Percentiles rank a stretch among this genome's conserved stretches.
Conservation (phyloP, 1,140 invertebrate species). For the Aethina tumida region DNA sequence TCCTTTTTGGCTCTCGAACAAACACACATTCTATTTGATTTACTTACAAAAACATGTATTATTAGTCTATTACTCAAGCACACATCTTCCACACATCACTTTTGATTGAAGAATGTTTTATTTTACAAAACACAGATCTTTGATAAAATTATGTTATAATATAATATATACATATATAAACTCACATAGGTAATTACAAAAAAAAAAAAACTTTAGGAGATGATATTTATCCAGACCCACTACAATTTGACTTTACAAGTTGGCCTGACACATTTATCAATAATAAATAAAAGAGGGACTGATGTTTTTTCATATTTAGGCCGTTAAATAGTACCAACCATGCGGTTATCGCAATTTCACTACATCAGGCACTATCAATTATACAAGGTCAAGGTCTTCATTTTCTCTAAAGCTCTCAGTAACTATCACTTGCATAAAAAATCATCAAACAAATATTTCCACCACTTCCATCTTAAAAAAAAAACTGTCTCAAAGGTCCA, state of each 20-base stretch:
- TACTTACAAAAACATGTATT: constrained; percentile 32
- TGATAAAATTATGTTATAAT: constrained; percentile 26
- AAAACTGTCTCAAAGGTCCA: too few relatives aligned
- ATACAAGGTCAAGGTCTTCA: too few relatives aligned
- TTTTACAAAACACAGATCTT: constrained; percentile 30
- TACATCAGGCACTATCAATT: constrained; percentile 31
- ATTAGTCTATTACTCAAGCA: constrained; percentile 28
- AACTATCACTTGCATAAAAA: too few relatives aligned
- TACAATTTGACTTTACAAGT: too few relatives aligned
- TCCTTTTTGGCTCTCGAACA: constrained; percentile 38
- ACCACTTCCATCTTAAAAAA: too few relatives aligned
- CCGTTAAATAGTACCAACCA: constrained; percentile 17
- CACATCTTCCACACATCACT: constrained; percentile 28
- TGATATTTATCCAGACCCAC: too few relatives aligned
- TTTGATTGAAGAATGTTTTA: constrained; percentile 29
- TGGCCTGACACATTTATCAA: too few relatives aligned
- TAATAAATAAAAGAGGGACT: too few relatives aligned
- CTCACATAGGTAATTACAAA: constrained; percentile 23
- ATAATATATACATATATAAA: constrained; percentile 27
- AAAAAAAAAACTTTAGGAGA: too few relatives aligned
- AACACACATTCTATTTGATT: constrained; percentile 32
- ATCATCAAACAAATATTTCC: too few relatives aligned
- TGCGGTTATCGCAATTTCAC: constrained; percentile 12
- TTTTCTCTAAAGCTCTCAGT: too few relatives aligned
- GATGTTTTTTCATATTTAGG: constrained; percentile 15